A percentile compares a stretch with the other conserved stretches of the same genome.
Conservation (phyloP, 1,140 invertebrate species). For the Trachelipus rathkii region DNA sequence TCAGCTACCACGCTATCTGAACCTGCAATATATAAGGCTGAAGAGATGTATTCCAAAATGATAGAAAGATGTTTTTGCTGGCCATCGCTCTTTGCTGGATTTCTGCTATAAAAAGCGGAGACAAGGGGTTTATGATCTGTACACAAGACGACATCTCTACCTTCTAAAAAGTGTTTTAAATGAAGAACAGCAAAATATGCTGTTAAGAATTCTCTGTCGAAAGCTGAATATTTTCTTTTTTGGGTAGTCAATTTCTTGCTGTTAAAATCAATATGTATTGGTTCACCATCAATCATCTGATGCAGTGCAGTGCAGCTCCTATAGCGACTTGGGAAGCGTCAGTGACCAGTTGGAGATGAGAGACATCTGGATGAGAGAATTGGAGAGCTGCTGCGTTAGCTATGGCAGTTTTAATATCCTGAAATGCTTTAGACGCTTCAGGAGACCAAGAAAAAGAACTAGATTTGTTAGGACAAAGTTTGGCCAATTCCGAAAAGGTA, state of each 20-base stretch:
- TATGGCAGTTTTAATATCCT: not conserved
- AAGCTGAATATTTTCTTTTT: conserved; percentile 50
- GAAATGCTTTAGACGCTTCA: not conserved
- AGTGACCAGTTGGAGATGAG: not conserved
- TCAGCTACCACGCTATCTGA: conserved; percentile 11
- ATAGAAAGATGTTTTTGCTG: not conserved
- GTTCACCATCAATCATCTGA: conserved; percentile 14
- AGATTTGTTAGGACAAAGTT: conserved; percentile 3
- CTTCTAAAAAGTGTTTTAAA: conserved; percentile 24
- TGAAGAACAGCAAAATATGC: conserved; percentile 30
- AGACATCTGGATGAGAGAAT: not conserved
- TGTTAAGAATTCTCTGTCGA: conserved; percentile 40
- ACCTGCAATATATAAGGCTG: not conserved
- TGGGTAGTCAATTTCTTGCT: conserved; percentile 49
- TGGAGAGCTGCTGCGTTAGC: not conserved
- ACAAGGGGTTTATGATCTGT: conserved; percentile 33
- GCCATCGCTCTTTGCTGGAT: not conserved
- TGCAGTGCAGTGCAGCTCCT: conserved; percentile 16
- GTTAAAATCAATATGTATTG: conserved; percentile 47
- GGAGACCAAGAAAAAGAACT: not conserved
- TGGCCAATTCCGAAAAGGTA: conserved; percentile 17
- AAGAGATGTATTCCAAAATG: not conserved
- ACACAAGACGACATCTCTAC: conserved; percentile 1
- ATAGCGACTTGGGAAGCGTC: not conserved
- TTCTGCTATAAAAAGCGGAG: conserved; percentile 10